phyloP scores from a whole-genome alignment of 2,113 vertebrate species.

The Sapayoa aenigma region DNA sequence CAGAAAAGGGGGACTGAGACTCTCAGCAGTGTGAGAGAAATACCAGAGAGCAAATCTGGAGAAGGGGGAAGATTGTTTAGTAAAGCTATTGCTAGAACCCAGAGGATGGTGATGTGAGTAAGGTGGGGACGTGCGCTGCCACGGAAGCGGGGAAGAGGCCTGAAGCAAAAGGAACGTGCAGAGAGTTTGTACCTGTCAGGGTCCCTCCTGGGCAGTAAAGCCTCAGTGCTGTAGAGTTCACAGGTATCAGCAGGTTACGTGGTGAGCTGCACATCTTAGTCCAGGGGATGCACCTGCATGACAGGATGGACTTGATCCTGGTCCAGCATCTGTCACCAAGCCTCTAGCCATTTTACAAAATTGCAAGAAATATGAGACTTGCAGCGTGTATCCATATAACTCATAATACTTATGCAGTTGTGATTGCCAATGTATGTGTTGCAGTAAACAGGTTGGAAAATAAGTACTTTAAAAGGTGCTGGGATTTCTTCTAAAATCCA shows the following conservation, averaged over 20 bases:
- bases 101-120: not conserved
- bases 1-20: not conserved
- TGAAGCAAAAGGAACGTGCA: not conserved
- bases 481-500: not conserved
- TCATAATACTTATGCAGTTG: not conserved
- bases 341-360: not conserved
- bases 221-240: not conserved
- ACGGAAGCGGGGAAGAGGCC: not conserved
- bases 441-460: not conserved
- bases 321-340: not conserved
- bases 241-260: rapidly evolving
- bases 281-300: not conserved
- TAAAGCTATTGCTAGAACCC: not conserved
- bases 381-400: not conserved
- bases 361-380: not conserved
- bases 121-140: not conserved
- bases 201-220: not conserved
- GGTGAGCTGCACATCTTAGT: not conserved
- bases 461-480: not conserved
- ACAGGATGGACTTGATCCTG: not conserved
- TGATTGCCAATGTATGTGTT: not conserved
- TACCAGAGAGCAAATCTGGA: not conserved
- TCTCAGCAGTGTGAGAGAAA: not conserved
- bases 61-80: not conserved
- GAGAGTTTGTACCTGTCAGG: not conserved